Evolutionary conservation across 2,797 vertebrate genomes (phyloP).

Genomic region (Acestrorhynchus altus): DNA sequence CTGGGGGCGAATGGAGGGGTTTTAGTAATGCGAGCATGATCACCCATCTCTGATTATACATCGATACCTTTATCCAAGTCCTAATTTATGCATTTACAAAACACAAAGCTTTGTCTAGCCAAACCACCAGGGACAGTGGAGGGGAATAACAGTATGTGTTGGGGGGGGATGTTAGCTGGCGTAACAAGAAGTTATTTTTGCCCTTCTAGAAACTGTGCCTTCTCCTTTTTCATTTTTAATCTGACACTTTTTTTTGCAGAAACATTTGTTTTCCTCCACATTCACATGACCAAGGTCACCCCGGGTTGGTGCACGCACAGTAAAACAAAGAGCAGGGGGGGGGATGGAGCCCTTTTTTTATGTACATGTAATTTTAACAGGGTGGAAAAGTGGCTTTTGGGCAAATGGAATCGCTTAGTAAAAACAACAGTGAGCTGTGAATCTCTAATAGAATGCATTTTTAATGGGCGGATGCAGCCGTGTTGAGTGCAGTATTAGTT

Average conservation of each 20-base stretch:
- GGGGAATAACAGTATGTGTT: conserved; percentile 51
- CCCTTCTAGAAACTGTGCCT: conserved; percentile 56
- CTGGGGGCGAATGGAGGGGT: conserved; percentile 66
- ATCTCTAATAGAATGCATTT: conserved; percentile 61
- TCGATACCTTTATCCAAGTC: conserved; percentile 75
- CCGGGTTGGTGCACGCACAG: conserved; percentile 7
- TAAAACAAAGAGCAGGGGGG: neutral
- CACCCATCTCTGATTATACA: conserved; percentile 77
- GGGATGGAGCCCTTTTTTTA: conserved; percentile 14
- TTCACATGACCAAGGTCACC: conserved; percentile 37
- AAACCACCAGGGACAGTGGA: conserved; percentile 66
- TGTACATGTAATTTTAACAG: conserved; percentile 38
- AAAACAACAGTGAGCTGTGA: conserved; percentile 60
- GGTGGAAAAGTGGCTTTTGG: conserved; percentile 53
- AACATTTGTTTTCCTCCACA: conserved; percentile 30
- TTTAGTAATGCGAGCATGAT: conserved; percentile 62
- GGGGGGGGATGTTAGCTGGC: conserved; percentile 24
- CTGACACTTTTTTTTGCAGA: conserved; percentile 45
- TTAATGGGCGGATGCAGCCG: conserved; percentile 58
- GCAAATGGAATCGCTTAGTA: conserved; percentile 58
- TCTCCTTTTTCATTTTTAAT: conserved; percentile 49
- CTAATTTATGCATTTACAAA: conserved; percentile 79
- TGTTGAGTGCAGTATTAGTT: conserved; percentile 58
- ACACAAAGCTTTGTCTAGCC: conserved; percentile 75
- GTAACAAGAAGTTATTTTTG: conserved; percentile 57